Percentiles rank a stretch among this genome's conserved stretches.
Conservation (phyloP, 2,113 vertebrate species). For the Himantopus leucocephalus region DNA sequence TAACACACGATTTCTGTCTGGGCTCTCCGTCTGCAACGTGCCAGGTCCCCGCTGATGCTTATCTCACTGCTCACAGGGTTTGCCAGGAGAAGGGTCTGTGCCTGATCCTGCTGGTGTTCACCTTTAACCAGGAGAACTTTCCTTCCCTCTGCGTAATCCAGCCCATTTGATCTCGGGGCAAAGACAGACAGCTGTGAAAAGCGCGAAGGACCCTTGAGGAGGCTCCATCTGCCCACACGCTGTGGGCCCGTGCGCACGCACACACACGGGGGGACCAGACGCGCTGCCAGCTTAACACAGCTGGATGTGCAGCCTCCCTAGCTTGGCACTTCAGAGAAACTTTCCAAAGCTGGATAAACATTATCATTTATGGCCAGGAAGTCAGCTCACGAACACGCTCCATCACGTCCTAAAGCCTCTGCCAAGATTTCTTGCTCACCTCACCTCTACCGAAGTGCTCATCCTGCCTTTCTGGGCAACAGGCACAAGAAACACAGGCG, state of each 20-base stretch:
- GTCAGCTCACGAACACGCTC: background rate
- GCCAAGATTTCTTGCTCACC: slow-evolving; percentile 33
- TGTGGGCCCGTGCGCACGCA: background rate
- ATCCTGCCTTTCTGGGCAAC: background rate
- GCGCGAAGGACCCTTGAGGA: background rate
- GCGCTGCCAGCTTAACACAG: background rate
- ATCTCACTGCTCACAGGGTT: background rate
- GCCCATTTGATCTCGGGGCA: background rate
- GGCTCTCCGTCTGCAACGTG: background rate
- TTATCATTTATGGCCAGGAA: slow-evolving; percentile 5
- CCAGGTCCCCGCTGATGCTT: background rate
- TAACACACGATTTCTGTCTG: background rate
- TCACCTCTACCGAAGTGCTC: background rate
- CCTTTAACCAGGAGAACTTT: background rate
- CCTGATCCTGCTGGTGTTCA: background rate
- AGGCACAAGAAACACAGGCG: background rate
- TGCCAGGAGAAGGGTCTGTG: background rate
- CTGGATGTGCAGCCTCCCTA: background rate
- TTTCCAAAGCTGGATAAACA: slow-evolving; percentile 2
- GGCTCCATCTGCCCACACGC: background rate
- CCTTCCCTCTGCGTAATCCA: background rate
- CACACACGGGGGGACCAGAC: background rate
- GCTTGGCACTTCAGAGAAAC: background rate
- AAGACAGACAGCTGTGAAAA: background rate
- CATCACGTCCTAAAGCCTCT: background rate